These are phyloP conservation scores for Sylvilagus bachmani DNA, from an alignment of 2,113 vertebrate genomes.

Conservation along the genomic window DNA sequence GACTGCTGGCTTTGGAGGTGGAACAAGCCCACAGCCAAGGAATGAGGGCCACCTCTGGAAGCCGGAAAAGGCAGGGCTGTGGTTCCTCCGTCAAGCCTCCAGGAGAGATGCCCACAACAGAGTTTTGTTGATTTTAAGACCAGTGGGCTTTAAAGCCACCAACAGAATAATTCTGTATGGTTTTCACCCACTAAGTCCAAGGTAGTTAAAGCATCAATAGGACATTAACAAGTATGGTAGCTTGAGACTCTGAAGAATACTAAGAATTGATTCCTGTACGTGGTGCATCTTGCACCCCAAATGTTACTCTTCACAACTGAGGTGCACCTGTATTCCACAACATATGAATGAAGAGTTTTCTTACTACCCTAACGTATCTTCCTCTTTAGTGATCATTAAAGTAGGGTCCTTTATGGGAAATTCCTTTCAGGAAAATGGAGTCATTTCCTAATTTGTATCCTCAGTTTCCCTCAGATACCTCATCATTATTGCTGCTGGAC, in stretches of 20 bases:
- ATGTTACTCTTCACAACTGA: background rate
- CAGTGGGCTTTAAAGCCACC: background rate
- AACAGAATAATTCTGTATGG: background rate
- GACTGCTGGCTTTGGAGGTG: background rate
- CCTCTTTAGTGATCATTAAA: background rate
- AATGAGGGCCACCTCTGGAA: background rate
- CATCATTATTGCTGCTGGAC: background rate
- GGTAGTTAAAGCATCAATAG: background rate
- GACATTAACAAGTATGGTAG: background rate
- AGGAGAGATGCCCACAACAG: background rate
- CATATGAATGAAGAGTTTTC: background rate
- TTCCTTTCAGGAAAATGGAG: background rate
- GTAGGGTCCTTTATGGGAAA: background rate
- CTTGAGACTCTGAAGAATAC: background rate
- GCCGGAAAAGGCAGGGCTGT: background rate
- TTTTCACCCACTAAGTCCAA: background rate
- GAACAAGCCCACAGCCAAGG: background rate
- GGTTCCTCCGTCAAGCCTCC: background rate
- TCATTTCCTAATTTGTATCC: background rate
- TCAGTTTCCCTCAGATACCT: slow-evolving; percentile 27
- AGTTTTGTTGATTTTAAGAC: background rate
- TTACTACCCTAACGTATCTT: background rate
- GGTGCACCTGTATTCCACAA: background rate
- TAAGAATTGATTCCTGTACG: background rate
- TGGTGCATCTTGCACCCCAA: background rate